phyloP scores from a whole-genome alignment of 2,888 invertebrate genomes.

The Cataglyphis altisquamis region DNA sequence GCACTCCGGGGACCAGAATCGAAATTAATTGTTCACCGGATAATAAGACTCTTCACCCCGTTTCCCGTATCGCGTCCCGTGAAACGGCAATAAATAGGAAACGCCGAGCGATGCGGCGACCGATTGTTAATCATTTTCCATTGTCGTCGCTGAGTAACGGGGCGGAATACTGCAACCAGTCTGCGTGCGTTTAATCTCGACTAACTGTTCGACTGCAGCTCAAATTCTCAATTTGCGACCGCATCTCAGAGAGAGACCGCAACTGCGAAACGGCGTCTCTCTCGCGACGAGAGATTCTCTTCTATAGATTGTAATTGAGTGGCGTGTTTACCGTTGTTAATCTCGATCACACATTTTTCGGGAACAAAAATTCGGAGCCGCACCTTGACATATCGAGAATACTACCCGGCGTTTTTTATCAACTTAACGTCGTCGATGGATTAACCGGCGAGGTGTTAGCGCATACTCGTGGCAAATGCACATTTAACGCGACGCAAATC shows the following conservation, averaged over 20 bases:
- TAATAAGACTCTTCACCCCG: slow-evolving; percentile 45
- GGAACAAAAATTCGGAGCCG: background rate
- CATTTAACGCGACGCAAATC: slow-evolving; percentile 62
- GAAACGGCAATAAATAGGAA: slow-evolving; percentile 38
- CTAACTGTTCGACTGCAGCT: slow-evolving; percentile 48
- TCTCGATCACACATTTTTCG: background rate
- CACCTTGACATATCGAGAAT: background rate
- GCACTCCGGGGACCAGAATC: slow-evolving; percentile 28
- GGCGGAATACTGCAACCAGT: background rate
- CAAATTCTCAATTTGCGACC: slow-evolving; percentile 8
- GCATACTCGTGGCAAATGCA: slow-evolving; percentile 34
- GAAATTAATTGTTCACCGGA: slow-evolving; percentile 43
- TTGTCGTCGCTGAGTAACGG: slow-evolving; percentile 24
- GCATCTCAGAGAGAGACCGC: background rate
- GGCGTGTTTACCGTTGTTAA: background rate
- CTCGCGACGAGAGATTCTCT: background rate
- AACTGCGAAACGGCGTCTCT: background rate
- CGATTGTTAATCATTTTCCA: slow-evolving; percentile 43
- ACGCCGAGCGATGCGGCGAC: background rate
- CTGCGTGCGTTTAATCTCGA: slow-evolving; percentile 63
- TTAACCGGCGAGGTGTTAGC: slow-evolving; percentile 34
- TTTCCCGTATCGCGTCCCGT: slow-evolving; percentile 5
- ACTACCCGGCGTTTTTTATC: background rate
- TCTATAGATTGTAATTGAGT: background rate
- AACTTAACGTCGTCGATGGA: slow-evolving; percentile 17